Percentiles rank a stretch among this genome's conserved stretches.
phyloP scores from a whole-genome alignment of 2,113 vertebrate species.

The Tretioscincus oriximinensis region DNA sequence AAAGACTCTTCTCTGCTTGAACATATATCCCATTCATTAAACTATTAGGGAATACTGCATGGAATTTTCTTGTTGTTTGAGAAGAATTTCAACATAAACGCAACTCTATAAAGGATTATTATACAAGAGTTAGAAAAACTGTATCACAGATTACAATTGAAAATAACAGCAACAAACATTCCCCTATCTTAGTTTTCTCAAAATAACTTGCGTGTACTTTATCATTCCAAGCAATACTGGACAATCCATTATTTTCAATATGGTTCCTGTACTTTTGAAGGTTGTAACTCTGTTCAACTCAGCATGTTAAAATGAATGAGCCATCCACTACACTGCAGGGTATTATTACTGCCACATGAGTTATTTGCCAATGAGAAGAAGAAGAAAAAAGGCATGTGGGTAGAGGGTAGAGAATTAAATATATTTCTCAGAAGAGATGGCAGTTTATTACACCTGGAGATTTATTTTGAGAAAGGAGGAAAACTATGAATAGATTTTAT shows the following conservation, averaged over 20 bases:
- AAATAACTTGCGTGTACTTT: no score
- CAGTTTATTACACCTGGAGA: slow-evolving; percentile 38
- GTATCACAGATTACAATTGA: no score
- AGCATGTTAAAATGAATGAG: slow-evolving; percentile 26
- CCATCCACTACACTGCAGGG: neutral
- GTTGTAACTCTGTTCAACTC: neutral
- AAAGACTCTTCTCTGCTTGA: no score
- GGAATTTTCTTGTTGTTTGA: no score
- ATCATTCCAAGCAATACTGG: no score
- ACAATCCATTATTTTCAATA: neutral
- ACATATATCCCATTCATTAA: no score
- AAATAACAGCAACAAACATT: no score
- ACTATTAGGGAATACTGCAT: no score
- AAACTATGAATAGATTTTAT: slow-evolving; percentile 56
- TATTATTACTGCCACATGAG: slow-evolving; percentile 41
- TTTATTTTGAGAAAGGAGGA: slow-evolving; percentile 20
- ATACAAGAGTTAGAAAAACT: no score
- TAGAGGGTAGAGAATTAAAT: slow-evolving; percentile 44
- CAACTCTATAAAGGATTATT: no score
- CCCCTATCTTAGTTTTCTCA: no score
- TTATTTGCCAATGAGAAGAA: slow-evolving; percentile 50
- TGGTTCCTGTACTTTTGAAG: slow-evolving; percentile 19
- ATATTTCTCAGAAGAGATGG: slow-evolving; percentile 39
- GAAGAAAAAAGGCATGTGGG: slow-evolving; percentile 49
- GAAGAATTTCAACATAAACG: no score